Evolutionary conservation across 2,797 vertebrate genomes (phyloP).

Genomic region (Epinephelus coioides): DNA sequence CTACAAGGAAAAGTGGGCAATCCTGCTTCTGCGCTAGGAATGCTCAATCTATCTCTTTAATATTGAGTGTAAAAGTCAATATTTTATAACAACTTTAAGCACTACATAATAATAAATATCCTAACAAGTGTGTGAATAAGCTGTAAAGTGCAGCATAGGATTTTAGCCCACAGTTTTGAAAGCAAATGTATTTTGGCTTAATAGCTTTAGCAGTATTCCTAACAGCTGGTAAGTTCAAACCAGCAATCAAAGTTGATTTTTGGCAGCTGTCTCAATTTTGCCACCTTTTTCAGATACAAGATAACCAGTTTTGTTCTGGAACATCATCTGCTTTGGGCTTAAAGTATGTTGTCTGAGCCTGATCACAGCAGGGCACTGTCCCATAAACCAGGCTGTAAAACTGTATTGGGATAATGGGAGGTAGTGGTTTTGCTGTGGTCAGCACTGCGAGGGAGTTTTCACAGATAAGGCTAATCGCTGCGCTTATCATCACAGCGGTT

Average conservation of each 20-base stretch:
- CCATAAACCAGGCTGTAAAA: conserved; percentile 77
- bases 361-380: conserved; percentile 67
- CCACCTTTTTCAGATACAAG: conserved; percentile 37
- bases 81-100: background rate
- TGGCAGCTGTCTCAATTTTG: conserved; percentile 20
- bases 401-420: conserved; percentile 70
- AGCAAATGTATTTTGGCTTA: conserved; percentile 3
- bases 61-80: background rate
- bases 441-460: conserved; percentile 76
- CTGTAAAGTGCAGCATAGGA: background rate
- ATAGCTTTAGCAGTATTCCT: conserved; percentile 5
- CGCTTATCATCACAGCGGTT: conserved; percentile 75
- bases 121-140: conserved; percentile 8
- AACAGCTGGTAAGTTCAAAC: conserved; percentile 36
- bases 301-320: conserved; percentile 48
- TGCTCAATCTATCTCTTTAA: background rate
- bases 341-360: conserved; percentile 57
- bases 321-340: conserved; percentile 56
- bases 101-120: background rate
- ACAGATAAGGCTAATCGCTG: conserved; percentile 79
- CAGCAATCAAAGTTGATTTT: conserved; percentile 36
- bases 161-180: conserved; percentile 6
- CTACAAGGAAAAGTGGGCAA: conserved; percentile 34
- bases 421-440: conserved; percentile 78
- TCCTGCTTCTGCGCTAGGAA: background rate